Evolutionary conservation across 2,797 vertebrate genomes (phyloP), one percentile per base, ranked within the genome.

Genomic region (Danio albolineatus): DNA sequence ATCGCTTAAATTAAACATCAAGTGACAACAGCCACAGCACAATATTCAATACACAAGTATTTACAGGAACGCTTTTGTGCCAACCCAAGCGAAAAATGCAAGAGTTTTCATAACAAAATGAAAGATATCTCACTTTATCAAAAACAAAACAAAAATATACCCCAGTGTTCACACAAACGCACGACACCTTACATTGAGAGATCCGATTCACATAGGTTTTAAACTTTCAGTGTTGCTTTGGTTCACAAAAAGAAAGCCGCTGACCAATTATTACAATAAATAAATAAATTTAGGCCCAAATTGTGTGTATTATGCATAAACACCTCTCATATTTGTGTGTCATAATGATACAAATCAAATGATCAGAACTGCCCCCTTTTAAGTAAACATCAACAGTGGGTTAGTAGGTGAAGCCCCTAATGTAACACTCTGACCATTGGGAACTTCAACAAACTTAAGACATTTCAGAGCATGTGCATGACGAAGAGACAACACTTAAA

Each of bases 1-100:
- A 77, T 5, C 49, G 87, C 84, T 87, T 90, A 90, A 90, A 92
- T 90, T 83, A 92, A 92, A 92, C 87, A 17, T 87, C 88, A 84
- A 85, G 88, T 83, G 83, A 48, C 12, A 76, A 0, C 4, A 71
- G 87, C 41, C 89, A 91, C 90, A 87, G 88, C 75, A 67, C 81
- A 53, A 72, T 8, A 60, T 75, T 77, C 73, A 87, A 83, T 86
- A 84, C 83, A 87, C 73, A 73, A 87, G 88, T 85, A 89, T 89
- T 86, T 86, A 86, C 75, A 86, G 49, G 51, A 64, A 65, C 57
- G 0, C 9, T 70, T n/a, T 43, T 83, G 56, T 80, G 48, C 83
- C 67, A 86, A 86, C 80, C 86, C 84, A 67, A 85, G 81, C 48
- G 49, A 72, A 57, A 83, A 61, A 10, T 10, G 84, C 82, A 67